Conservation (phyloP, 37 sponge, comb jelly and placozoan species). For the Petrosia ficiformis region DNA sequence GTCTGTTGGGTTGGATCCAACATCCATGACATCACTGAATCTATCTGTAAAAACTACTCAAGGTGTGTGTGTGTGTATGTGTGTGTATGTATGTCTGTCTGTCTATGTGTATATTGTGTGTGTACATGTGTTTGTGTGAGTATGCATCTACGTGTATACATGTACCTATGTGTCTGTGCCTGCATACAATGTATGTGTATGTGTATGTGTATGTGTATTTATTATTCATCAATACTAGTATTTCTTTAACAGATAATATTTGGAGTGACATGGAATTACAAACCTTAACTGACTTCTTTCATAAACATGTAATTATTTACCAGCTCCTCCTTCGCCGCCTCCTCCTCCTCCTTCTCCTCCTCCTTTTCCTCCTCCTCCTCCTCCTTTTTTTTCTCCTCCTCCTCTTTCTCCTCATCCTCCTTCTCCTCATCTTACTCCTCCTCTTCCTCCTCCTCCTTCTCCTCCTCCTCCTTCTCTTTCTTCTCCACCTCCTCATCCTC, state of each 20-base stretch:
- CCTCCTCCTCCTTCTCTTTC: background rate
- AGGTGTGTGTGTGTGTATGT: too few species aligned
- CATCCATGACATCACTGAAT: constrained; percentile 6
- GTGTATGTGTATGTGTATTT: too few species aligned
- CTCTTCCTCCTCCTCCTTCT: too few species aligned
- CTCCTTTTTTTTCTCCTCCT: constrained; percentile 5
- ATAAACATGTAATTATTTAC: constrained; percentile 35
- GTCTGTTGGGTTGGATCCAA: constrained; percentile 28
- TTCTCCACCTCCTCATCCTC: constrained; percentile 30
- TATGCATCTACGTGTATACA: too few species aligned
- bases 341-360: constrained; percentile 21
- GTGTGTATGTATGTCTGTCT: too few species aligned
- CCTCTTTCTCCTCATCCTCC: too few species aligned
- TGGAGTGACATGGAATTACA: constrained; percentile 52
- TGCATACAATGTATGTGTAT: too few species aligned
- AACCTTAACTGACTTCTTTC: constrained; percentile 42
- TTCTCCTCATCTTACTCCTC: too few species aligned
- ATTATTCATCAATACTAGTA: background rate
- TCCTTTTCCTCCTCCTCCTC: constrained; percentile 12
- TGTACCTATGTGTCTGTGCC: too few species aligned
- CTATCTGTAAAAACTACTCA: constrained; percentile 22
- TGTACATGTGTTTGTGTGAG: background rate
- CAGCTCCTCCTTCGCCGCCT: constrained; percentile 15
- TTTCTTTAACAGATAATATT: constrained; percentile 26
- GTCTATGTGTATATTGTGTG: background rate